Conservation (phyloP, 2,113 vertebrate genomes). For the Maylandia zebra region DNA sequence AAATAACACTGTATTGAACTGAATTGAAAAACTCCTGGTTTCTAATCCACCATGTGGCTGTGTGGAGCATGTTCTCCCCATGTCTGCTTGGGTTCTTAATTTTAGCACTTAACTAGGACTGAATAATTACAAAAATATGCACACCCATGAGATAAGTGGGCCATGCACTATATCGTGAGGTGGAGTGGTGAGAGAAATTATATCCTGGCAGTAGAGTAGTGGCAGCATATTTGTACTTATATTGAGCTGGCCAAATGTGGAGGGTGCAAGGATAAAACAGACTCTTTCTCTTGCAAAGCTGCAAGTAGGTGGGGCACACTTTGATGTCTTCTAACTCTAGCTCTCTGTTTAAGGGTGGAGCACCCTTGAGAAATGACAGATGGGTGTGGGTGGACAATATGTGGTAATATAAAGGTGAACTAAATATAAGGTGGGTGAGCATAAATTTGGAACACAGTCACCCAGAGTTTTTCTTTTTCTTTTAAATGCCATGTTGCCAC, state of each 20-base stretch:
- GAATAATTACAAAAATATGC: neutral
- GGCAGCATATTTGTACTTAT: constrained; percentile 39
- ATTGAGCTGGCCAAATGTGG: constrained; percentile 26
- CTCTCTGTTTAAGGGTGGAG: constrained; percentile 39
- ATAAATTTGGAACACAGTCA: neutral
- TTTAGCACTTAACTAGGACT: neutral
- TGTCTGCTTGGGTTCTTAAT: neutral
- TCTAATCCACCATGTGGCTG: neutral
- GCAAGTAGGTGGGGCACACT: constrained; percentile 24
- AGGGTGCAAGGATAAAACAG: constrained; percentile 38
- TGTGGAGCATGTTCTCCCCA: neutral
- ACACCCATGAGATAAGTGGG: neutral
- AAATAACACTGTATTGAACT: neutral
- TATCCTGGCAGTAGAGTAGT: constrained; percentile 38
- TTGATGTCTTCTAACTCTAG: neutral
- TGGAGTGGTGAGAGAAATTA: neutral
- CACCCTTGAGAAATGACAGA: constrained; percentile 23
- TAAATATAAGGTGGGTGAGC: constrained; percentile 33
- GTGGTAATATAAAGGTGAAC: constrained; percentile 42
- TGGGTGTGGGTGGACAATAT: constrained; percentile 24
- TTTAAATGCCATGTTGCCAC: constrained; percentile 16
- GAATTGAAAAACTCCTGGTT: neutral
- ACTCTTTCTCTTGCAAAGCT: constrained; percentile 1
- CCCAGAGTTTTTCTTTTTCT: neutral
- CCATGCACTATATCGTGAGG: constrained; percentile 25